Conservation (phyloP, 2,113 vertebrate genomes). For the Cyanistes caeruleus region DNA sequence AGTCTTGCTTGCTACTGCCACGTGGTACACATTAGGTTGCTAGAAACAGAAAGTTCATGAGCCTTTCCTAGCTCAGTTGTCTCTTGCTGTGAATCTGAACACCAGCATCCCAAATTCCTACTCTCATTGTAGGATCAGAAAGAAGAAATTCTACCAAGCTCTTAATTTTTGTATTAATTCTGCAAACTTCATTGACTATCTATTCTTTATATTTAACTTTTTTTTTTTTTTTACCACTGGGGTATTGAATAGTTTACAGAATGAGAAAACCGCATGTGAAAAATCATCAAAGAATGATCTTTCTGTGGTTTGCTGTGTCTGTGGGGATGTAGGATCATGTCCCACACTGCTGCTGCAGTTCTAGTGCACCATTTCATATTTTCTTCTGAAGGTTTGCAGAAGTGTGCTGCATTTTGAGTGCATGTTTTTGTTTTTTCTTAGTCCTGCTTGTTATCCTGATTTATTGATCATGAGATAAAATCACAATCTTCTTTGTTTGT, state of each 20-base stretch:
- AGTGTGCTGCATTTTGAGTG: neutral
- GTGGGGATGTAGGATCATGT: neutral
- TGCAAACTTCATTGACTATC: neutral
- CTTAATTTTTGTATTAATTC: neutral
- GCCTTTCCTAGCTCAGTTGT: neutral
- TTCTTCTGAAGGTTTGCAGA: neutral
- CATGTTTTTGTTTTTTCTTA: neutral
- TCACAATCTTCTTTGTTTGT: neutral
- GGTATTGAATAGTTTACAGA: neutral
- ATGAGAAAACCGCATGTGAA: neutral
- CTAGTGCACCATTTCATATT: neutral
- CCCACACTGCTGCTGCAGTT: neutral
- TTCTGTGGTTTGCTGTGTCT: neutral
- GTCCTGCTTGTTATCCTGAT: neutral
- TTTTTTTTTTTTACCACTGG: neutral
- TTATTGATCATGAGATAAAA: neutral
- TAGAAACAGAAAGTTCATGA: neutral
- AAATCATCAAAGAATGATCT: neutral
- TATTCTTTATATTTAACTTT: neutral
- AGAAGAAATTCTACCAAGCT: neutral
- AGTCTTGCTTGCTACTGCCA: neutral
- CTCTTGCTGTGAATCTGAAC: neutral
- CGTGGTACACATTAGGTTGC: neutral
- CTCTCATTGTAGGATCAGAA: neutral
- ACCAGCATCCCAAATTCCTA: neutral